Percentiles rank a stretch among this genome's conserved stretches.
Conservation (phyloP, 2,888 invertebrate species). For the Agrotis segetum region DNA sequence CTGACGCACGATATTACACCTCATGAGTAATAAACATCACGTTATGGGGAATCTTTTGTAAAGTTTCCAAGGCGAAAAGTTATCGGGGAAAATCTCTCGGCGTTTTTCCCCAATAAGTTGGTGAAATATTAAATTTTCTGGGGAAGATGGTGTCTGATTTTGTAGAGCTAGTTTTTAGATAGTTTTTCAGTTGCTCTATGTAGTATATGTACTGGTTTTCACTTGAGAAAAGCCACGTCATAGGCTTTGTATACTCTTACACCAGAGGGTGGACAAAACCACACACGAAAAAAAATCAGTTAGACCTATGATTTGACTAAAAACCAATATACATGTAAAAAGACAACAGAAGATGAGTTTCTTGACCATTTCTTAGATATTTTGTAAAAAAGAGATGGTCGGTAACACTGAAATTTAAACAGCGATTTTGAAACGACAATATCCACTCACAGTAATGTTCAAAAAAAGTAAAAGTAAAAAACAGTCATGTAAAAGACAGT, state of each 20-base stretch:
- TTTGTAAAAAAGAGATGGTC: not conserved
- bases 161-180: not conserved
- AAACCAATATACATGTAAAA: too few species aligned
- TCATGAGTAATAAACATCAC: constrained; percentile 52
- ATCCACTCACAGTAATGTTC: not conserved
- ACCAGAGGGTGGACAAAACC: too few species aligned
- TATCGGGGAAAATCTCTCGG: constrained; percentile 17
- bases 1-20: constrained; percentile 63
- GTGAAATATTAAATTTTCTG: constrained; percentile 13
- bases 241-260: too few species aligned
- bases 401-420: not conserved
- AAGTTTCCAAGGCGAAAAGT: constrained; percentile 42
- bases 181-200: too few species aligned
- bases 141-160: not conserved
- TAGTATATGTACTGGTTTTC: too few species aligned
- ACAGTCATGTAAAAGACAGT: too few species aligned
- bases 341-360: not conserved
- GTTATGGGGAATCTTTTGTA: constrained; percentile 55
- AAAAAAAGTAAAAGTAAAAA: too few species aligned
- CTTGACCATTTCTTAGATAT: not conserved
- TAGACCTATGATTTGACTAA: too few species aligned
- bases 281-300: too few species aligned
- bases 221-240: too few species aligned
- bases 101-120: constrained; percentile 26
- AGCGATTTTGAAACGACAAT: not conserved